phyloP scores from a whole-genome alignment of 2,888 invertebrate genomes.

The Limnephilus marmoratus region DNA sequence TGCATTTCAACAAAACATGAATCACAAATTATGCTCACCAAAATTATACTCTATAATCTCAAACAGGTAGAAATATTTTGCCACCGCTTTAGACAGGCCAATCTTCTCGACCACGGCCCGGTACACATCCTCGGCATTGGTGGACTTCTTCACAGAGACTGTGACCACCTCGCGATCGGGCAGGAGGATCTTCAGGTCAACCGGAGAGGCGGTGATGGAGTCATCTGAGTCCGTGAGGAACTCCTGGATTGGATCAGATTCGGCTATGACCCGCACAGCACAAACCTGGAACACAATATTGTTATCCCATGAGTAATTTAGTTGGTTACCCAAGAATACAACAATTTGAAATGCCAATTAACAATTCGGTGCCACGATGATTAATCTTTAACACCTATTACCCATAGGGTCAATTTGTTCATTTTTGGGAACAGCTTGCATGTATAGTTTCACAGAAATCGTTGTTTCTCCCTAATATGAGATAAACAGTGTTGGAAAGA shows the following conservation, averaged over 20 bases:
- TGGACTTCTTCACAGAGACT: constrained; percentile 91
- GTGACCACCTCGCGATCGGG: constrained; percentile 95
- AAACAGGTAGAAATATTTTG: constrained; percentile 96
- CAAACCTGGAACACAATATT: constrained; percentile 80
- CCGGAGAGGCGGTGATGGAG: constrained; percentile 85
- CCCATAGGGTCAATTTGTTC: too few relatives aligned
- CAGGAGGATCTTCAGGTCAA: constrained; percentile 88
- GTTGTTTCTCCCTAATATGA: too few relatives aligned
- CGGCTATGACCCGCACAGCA: constrained; percentile 98
- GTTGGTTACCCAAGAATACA: too few relatives aligned
- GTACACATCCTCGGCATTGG: constrained; percentile 94
- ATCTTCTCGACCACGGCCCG: constrained; percentile 91
- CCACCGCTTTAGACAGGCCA: constrained; percentile 86
- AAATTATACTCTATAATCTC: constrained; percentile 98
- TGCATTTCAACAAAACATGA: background rate
- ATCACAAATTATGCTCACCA: constrained; percentile 80
- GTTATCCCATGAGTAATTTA: too few relatives aligned
- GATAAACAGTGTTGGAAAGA: too few relatives aligned
- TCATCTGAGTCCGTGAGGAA: constrained; percentile 96
- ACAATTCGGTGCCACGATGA: too few relatives aligned
- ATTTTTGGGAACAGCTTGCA: too few relatives aligned
- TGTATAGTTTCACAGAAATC: too few relatives aligned
- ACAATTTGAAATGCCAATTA: too few relatives aligned
- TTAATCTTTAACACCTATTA: too few relatives aligned
- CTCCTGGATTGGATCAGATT: constrained; percentile 97